Percentiles rank a stretch among this genome's conserved stretches.
Evolutionary conservation across 2,113 vertebrate species (phyloP).

Genomic region (Apeltes quadracus): DNA sequence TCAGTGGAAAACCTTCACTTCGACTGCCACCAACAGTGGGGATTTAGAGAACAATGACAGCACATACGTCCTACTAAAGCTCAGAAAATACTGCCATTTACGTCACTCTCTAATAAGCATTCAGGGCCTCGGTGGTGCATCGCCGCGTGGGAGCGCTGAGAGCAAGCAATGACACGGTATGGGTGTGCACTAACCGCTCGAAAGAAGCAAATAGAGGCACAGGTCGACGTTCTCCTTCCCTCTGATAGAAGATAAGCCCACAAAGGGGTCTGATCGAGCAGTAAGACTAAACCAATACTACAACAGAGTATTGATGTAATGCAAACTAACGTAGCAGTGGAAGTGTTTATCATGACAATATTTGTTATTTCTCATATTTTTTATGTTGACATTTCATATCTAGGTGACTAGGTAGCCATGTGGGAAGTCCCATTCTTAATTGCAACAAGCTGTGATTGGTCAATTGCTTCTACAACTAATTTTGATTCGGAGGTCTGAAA

Average conservation of each 20-base stretch:
- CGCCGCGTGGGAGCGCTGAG: constrained; percentile 6
- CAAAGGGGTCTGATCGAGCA: constrained; percentile 8
- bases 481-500: neutral
- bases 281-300: neutral
- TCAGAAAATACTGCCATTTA: constrained; percentile 48
- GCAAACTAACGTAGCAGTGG: neutral
- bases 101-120: constrained; percentile 41
- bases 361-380: neutral
- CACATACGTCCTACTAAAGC: constrained; percentile 29
- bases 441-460: neutral
- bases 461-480: constrained; percentile 14
- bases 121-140: constrained; percentile 21
- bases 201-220: constrained; percentile 12
- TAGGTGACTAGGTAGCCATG: neutral
- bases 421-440: neutral
- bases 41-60: constrained; percentile 50
- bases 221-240: constrained; percentile 27
- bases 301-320: constrained; percentile 22
- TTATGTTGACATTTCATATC: neutral
- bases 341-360: neutral
- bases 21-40: constrained; percentile 32
- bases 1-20: constrained; percentile 59
- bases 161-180: constrained; percentile 4
- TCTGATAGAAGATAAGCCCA: constrained; percentile 30
- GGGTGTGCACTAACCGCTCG: neutral